These are phyloP conservation scores for Cyrtodaria siliqua DNA, from an alignment of 2,888 invertebrate genomes.

Conservation along the genomic window DNA sequence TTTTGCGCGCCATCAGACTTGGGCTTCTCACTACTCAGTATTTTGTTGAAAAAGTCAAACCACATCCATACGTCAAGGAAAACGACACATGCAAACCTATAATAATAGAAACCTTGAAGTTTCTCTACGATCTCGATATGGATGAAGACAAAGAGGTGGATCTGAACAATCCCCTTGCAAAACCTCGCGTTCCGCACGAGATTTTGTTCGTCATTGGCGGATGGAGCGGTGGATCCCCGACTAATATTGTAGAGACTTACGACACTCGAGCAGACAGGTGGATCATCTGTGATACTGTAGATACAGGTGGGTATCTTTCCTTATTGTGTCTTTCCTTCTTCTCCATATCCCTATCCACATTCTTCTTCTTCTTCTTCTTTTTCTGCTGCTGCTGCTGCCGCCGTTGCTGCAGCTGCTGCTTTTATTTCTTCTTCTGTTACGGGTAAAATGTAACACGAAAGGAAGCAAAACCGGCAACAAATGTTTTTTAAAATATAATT, in stretches of 20 bases:
- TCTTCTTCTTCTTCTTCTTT: too few relatives aligned
- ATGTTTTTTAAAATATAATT: too few relatives aligned
- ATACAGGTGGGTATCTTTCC: conserved; percentile 66
- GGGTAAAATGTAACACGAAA: too few relatives aligned
- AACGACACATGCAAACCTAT: conserved; percentile 93
- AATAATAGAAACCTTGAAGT: conserved; percentile 95
- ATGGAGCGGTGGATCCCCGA: conserved; percentile 92
- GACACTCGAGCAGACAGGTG: conserved; percentile 85
- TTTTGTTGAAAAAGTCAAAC: conserved; percentile 92
- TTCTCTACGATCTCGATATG: conserved; percentile 96
- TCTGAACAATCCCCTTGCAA: conserved; percentile 88
- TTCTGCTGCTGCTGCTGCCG: too few relatives aligned
- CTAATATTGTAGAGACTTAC: conserved; percentile 88
- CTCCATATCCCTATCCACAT: too few relatives aligned
- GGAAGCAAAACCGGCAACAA: too few relatives aligned
- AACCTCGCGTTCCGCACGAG: conserved; percentile 90
- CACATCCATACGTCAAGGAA: conserved; percentile 93
- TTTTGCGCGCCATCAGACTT: conserved; percentile 82
- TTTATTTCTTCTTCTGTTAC: too few relatives aligned
- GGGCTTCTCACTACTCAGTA: conserved; percentile 93
- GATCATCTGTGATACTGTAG: conserved; percentile 78
- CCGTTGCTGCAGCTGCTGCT: too few relatives aligned
- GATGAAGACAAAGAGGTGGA: conserved; percentile 90
- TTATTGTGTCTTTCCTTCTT: too few relatives aligned
- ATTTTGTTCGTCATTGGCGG: conserved; percentile 87